Evolutionary conservation across 2,797 vertebrate genomes (phyloP), one percentile per base, ranked within the genome.

Genomic region (Lutjanus campechanus): DNA sequence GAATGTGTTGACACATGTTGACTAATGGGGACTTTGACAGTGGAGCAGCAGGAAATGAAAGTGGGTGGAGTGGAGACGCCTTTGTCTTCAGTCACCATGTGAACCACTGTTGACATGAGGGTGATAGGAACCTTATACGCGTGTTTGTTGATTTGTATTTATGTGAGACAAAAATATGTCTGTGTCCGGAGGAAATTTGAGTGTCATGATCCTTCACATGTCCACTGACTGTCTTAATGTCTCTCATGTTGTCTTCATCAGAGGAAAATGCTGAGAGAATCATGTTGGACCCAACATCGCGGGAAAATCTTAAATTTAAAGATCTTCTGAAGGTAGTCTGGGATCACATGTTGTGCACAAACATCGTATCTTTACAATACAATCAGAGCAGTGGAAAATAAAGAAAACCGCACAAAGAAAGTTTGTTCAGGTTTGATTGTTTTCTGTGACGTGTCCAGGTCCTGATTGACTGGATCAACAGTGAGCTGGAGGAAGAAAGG

Each of bases 181-280:
- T 50, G 15, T 62, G 2, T 65, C 19, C 29, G 60, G 29, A 16
- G 15, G n/a, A 62, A 59, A 20, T 40, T 47, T 36, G n/a, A 65
- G 8, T 62, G 13, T 69, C 22, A 10, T 22, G 15, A 73, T 53
- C 25, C 4, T 44, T 17, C 9, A 46, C 22, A 20, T 64, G 17
- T 22, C 16, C 5, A 5, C 19, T 59, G 19, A 58, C 6, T 44
- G 17, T 49, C 12, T 49, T 68, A 1, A 67, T 50, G 9, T 36
- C 44, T 77, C 54, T 81, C 12, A 2, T 55, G 17, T 63, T 72
- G 2, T 79, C 47, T 73, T 61, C 54, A 66, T 64, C 95, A 99
- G 98, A 99, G 91, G 98, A 99, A 90, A 99, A 99, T 9, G 97
- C 99, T 41, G 98, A 99, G n/a, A 96, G 97, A 74, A 96, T 93